Conservation (phyloP, 2,888 invertebrate genomes). For the Erpobdella octoculata region DNA sequence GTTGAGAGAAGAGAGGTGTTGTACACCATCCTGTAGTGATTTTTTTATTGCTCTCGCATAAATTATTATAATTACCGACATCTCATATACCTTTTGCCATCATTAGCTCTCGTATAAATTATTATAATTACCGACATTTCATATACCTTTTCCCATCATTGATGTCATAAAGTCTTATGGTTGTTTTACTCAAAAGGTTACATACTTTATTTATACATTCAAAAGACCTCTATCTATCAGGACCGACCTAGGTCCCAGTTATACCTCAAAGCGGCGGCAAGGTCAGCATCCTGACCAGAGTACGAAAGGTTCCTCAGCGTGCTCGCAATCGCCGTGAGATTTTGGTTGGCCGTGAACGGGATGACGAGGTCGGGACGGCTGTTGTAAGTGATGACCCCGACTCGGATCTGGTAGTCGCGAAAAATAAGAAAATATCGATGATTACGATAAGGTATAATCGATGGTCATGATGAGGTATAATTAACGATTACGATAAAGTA, state of each 20-base stretch:
- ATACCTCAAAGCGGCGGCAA: conserved; percentile 42
- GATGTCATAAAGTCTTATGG: too few relatives aligned
- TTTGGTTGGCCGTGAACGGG: conserved; percentile 19
- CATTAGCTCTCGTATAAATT: background rate
- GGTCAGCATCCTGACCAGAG: conserved; percentile 45
- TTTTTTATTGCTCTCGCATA: background rate
- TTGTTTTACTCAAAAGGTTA: too few relatives aligned
- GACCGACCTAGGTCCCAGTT: too few relatives aligned
- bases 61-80: background rate
- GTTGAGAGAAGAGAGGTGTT: background rate
- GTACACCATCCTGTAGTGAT: conserved; percentile 7
- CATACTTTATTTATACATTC: too few relatives aligned
- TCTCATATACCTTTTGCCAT: background rate
- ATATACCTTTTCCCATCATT: background rate
- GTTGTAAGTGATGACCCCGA: conserved; percentile 29
- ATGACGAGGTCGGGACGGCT: background rate
- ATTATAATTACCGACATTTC: background rate
- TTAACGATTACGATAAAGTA: too few relatives aligned
- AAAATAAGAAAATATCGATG: too few relatives aligned
- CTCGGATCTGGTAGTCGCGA: conserved; percentile 5
- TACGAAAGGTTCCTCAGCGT: conserved; percentile 43
- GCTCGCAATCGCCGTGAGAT: conserved; percentile 22
- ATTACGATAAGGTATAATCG: too few relatives aligned
- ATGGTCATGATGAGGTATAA: too few relatives aligned
- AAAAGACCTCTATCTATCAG: too few relatives aligned